These are phyloP conservation scores for Intellagama lesueurii DNA, from an alignment of 2,797 vertebrate genomes.

Conservation along the genomic window DNA sequence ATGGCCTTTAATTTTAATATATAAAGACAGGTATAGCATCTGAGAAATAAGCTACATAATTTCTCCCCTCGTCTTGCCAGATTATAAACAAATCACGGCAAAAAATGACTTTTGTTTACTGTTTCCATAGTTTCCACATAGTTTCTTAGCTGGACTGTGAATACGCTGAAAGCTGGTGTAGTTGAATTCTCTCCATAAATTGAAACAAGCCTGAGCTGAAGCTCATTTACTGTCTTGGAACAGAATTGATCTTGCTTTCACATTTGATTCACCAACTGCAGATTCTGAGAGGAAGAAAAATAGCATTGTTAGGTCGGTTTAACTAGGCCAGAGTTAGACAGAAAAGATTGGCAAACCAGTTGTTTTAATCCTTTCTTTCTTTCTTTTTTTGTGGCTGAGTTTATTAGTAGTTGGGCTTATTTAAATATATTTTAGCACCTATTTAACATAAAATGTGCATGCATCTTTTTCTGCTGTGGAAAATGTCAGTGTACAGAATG, in stretches of 20 bases:
- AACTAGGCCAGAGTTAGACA: conserved; percentile 60
- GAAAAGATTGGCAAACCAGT: conserved; percentile 40
- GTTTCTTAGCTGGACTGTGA: conserved; percentile 56
- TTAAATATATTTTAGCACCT: neutral
- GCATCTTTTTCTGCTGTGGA: neutral
- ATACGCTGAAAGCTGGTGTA: conserved; percentile 46
- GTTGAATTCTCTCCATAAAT: conserved; percentile 68
- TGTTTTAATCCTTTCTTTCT: neutral
- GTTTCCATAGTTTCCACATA: conserved; percentile 60
- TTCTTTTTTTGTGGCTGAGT: conserved; percentile 9
- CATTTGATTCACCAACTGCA: conserved; percentile 77
- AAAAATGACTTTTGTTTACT: conserved; percentile 43
- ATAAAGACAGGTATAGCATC: conserved; percentile 33
- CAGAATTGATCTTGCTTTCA: conserved; percentile 82
- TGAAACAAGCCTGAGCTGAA: conserved; percentile 74
- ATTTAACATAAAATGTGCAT: neutral
- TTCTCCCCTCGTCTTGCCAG: conserved; percentile 28
- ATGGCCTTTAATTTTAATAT: conserved; percentile 10
- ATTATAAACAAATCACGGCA: conserved; percentile 53
- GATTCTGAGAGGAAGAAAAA: conserved; percentile 74
- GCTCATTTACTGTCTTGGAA: conserved; percentile 73
- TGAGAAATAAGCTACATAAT: conserved; percentile 9
- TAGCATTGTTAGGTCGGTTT: conserved; percentile 60
- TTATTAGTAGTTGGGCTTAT: neutral
- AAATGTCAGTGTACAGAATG: neutral